Evolutionary conservation across 2,113 vertebrate genomes (phyloP), one percentile per base, ranked within the genome.

Genomic region (Mobula hypostoma): DNA sequence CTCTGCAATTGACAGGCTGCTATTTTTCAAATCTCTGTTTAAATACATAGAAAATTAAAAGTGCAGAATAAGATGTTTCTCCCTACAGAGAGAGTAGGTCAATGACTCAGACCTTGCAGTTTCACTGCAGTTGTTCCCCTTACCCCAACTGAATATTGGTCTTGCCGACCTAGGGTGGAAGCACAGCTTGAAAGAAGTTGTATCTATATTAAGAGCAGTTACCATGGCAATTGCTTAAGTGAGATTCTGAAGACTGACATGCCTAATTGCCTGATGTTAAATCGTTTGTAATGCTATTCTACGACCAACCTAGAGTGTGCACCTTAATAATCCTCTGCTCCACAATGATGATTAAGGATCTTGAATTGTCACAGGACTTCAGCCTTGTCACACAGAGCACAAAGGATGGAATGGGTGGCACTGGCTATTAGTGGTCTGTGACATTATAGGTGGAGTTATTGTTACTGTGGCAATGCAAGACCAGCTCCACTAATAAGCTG

Each of bases 131-230:
- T 90, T 90, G n/a, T 63, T 17, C 85, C 85, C 5, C 61, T 66
- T 32, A 90, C 85, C 85, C 85, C 32, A 66, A 90, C 61, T 90
- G 85, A 90, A 90, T 32, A 90, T 68, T 63, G 85, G 85, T 21
- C 85, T 63, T 15, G 85, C 2, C 85, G 66, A 90, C 85, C 85
- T 66, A 7, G 61, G 85, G 85, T 90, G 63, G 4, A 90, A 72
- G 68, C 68, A 74, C 90, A 40, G 68, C 68, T 29, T 32, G 68
- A 74, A 36, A 74, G 68, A 48, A 48, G 36, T 36, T 48, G 90
- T 48, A 74, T 48, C 90, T 93, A 93, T 93, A 93, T 72, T 93
- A 56, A 93, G 91, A 93, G 91, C 91, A 48, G 91, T 93, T 93
- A 29, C 91, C 32, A 93, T 93, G 24, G 91, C 27, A 70, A 72